These are phyloP conservation scores for Amphimedon queenslandica DNA, from an alignment of 37 sponge, comb jelly and placozoan species.

Conservation along the genomic window DNA sequence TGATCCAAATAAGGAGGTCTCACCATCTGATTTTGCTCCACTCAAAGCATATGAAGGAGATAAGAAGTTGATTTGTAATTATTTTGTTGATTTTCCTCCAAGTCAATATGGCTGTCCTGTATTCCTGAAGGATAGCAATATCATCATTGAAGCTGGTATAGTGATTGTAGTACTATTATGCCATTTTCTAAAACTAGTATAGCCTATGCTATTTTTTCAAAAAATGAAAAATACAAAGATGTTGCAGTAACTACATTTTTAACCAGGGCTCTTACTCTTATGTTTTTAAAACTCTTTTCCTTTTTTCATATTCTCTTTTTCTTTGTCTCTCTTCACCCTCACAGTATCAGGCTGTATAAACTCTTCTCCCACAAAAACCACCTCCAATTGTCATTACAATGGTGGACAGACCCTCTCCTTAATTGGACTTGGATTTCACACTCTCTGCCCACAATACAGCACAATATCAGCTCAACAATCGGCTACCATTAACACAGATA, in stretches of 20 bases:
- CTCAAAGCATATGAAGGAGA: slow-evolving; percentile 38
- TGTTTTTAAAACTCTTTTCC: no score
- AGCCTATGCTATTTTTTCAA: no score
- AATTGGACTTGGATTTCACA: slow-evolving; percentile 35
- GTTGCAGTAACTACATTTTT: no score
- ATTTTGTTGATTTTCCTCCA: slow-evolving; percentile 48
- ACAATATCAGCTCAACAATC: neutral
- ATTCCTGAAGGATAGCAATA: no score
- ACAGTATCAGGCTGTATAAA: slow-evolving; percentile 50
- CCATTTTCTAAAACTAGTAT: no score
- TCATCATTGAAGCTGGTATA: slow-evolving; percentile 36
- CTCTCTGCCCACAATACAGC: slow-evolving; percentile 5
- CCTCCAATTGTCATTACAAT: slow-evolving; percentile 34
- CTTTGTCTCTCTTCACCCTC: no score
- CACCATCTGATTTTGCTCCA: slow-evolving; percentile 2
- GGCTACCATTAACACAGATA: neutral
- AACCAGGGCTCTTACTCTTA: no score
- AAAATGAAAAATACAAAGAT: no score
- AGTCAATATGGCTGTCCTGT: slow-evolving; percentile 47
- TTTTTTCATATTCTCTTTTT: neutral
- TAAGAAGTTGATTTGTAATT: slow-evolving; percentile 40
- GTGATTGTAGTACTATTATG: no score
- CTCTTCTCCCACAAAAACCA: slow-evolving; percentile 23
- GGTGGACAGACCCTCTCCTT: slow-evolving; percentile 18
- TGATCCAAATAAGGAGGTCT: slow-evolving; percentile 3